Evolutionary conservation across 2,888 invertebrate species (phyloP).

Genomic region (Oscheius sp.): DNA sequence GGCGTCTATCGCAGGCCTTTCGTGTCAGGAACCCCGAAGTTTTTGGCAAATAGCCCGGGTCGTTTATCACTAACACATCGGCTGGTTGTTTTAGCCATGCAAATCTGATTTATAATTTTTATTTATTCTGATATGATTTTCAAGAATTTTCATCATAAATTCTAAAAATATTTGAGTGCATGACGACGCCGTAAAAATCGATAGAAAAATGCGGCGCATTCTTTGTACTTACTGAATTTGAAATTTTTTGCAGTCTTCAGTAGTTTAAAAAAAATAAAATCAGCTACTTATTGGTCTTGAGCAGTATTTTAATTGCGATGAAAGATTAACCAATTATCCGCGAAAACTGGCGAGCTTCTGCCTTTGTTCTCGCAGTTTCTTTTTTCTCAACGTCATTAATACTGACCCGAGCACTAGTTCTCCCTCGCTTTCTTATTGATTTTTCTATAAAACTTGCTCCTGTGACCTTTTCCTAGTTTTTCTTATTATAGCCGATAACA

Average conservation of each 20-base stretch:
- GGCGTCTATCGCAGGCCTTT: conserved; percentile 11
- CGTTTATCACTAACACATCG: conserved; percentile 23
- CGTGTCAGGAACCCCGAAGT: conserved; percentile 12
- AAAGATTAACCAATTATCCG: background rate
- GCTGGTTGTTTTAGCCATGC: conserved; percentile 19
- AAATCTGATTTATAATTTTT: background rate
- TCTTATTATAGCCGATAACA: background rate
- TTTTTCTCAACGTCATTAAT: background rate
- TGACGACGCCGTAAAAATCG: too few species aligned
- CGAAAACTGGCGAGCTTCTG: background rate
- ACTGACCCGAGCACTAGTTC: background rate
- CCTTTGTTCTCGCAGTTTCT: too few species aligned
- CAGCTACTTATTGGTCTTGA: too few species aligned
- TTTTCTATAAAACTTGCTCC: background rate
- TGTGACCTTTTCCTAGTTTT: background rate
- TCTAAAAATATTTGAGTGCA: too few species aligned
- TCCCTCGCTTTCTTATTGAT: background rate
- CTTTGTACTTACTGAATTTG: too few species aligned
- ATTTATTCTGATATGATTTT: too few species aligned
- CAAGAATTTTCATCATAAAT: too few species aligned
- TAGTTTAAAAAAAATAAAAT: too few species aligned
- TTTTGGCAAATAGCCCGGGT: conserved; percentile 29
- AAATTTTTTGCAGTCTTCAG: too few species aligned
- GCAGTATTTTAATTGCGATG: background rate
- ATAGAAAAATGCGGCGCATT: too few species aligned